Percentiles rank a stretch among this genome's conserved stretches.
phyloP scores from a whole-genome alignment of 2,888 invertebrate species.

The Ophioninae sp. region DNA sequence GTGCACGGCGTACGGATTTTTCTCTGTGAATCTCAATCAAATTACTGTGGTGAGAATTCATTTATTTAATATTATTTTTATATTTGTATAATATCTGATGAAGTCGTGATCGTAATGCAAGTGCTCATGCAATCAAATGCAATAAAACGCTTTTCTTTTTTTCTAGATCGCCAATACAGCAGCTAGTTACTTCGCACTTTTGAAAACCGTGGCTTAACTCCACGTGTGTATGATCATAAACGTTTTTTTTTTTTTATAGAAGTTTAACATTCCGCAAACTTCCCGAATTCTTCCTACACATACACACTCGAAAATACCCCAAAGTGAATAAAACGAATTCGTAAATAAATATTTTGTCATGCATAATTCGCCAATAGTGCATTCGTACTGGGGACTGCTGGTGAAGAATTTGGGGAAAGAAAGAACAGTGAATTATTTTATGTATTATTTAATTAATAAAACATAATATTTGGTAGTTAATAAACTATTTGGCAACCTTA shows the following conservation, averaged over 20 bases:
- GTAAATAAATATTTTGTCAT: no score
- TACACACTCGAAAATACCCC: not conserved
- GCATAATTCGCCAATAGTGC: no score
- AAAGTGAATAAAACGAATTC: not conserved
- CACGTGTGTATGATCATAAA: not conserved
- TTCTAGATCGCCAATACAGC: slow-evolving; percentile 57
- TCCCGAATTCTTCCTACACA: not conserved
- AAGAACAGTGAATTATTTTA: no score
- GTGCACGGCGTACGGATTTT: slow-evolving; percentile 63
- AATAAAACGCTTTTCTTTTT: slow-evolving; percentile 2
- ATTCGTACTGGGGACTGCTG: no score
- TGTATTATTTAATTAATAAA: no score
- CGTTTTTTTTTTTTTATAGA: not conserved
- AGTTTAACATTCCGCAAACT: not conserved
- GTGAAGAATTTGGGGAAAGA: no score
- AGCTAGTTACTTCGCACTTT: slow-evolving; percentile 56
- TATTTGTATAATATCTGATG: not conserved
- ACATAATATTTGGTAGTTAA: no score
- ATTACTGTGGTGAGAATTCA: slow-evolving; percentile 55
- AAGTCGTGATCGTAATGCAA: not conserved
- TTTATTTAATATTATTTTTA: not conserved
- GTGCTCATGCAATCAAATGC: not conserved
- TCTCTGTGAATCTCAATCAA: slow-evolving; percentile 60
- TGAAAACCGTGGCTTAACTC: slow-evolving; percentile 55
- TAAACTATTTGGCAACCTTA: no score